Evolutionary conservation across 2,888 invertebrate genomes (phyloP).

Genomic region (Tetranychus piercei): DNA sequence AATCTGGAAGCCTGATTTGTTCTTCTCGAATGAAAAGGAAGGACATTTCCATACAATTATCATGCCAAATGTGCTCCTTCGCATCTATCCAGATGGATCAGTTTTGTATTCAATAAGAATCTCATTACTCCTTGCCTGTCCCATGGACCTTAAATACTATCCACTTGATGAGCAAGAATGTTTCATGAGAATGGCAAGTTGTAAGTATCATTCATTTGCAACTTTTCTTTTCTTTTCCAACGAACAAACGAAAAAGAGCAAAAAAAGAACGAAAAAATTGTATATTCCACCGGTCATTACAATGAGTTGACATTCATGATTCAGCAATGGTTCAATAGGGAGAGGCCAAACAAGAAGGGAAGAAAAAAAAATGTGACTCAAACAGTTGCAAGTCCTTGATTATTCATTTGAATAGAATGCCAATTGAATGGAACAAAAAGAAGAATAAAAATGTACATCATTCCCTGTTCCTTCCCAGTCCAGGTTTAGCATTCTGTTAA

Average conservation of each 20-base stretch:
- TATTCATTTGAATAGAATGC: too few species aligned
- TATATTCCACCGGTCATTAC: too few species aligned
- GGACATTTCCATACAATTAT: slow-evolving; percentile 85
- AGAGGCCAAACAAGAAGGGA: too few species aligned
- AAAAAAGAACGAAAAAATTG: too few species aligned
- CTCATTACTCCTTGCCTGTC: slow-evolving; percentile 83
- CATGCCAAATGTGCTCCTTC: slow-evolving; percentile 91
- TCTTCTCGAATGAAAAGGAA: slow-evolving; percentile 93
- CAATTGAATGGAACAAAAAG: too few species aligned
- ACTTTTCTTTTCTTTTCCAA: not conserved
- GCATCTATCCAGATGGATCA: slow-evolving; percentile 82
- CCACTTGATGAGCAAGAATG: slow-evolving; percentile 89
- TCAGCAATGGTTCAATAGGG: too few species aligned
- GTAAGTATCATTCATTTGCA: slow-evolving; percentile 46
- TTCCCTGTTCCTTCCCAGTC: too few species aligned
- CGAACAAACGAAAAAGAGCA: not conserved
- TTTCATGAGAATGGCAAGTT: slow-evolving; percentile 86
- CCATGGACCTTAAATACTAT: slow-evolving; percentile 91
- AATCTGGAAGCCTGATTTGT: slow-evolving; percentile 95
- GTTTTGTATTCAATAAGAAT: slow-evolving; percentile 90
- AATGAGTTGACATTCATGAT: too few species aligned
- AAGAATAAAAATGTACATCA: too few species aligned
- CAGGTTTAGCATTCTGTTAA: too few species aligned
- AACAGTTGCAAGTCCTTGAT: too few species aligned
- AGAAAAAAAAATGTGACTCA: too few species aligned